A percentile compares a stretch with the other conserved stretches of the same genome.
Conservation (phyloP, 2,888 invertebrate genomes). For the Volucella bombylans region DNA sequence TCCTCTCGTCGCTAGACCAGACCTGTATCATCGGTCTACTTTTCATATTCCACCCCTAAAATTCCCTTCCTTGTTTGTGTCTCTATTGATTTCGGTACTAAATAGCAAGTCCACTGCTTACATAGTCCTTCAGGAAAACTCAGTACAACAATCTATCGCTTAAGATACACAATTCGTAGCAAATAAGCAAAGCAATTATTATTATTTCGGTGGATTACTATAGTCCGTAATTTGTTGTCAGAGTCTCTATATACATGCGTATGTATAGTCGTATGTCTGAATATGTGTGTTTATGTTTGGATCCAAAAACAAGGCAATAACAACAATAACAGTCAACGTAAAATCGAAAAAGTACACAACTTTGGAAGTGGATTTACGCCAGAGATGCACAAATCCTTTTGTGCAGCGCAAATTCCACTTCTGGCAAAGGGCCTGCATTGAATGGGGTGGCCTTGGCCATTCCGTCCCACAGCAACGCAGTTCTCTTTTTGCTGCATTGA, state of each 20-base stretch:
- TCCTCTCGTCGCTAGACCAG: neutral
- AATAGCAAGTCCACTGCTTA: conserved; percentile 51
- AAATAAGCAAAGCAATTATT: conserved; percentile 66
- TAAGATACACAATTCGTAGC: conserved; percentile 34
- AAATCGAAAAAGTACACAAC: conserved; percentile 6
- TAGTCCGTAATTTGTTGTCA: conserved; percentile 54
- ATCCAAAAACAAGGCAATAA: conserved; percentile 14
- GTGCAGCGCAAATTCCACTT: neutral
- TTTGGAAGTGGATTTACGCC: conserved; percentile 4
- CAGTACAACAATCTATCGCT: conserved; percentile 1
- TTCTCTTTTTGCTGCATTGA: conserved; percentile 10
- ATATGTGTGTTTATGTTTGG: neutral
- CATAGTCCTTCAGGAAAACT: conserved; percentile 39
- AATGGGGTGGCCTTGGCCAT: neutral
- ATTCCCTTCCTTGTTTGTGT: neutral
- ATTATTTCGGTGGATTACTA: conserved; percentile 60
- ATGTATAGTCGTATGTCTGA: too few species aligned
- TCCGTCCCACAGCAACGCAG: neutral
- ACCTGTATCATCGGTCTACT: too few species aligned
- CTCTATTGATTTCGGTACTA: conserved; percentile 34
- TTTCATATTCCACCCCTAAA: neutral
- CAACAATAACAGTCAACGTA: neutral
- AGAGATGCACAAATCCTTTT: neutral
- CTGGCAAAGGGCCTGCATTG: conserved; percentile 5
- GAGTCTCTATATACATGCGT: neutral